These are phyloP conservation scores for Oryzias woworae DNA, from an alignment of 2,113 vertebrate genomes.

Conservation along the genomic window DNA sequence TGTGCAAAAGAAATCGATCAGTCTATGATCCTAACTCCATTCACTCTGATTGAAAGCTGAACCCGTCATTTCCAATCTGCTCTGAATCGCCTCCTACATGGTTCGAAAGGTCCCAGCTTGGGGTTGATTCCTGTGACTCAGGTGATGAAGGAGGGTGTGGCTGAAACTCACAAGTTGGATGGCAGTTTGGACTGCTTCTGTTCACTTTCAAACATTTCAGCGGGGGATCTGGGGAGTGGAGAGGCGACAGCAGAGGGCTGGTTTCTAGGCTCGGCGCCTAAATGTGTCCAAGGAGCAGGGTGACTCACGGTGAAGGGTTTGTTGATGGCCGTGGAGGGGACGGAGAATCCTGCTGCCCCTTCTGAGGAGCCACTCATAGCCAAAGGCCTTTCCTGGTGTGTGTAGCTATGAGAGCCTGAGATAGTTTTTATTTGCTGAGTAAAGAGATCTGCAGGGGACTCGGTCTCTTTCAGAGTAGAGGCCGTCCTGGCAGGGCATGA, in stretches of 20 bases:
- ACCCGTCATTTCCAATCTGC: constrained; percentile 38
- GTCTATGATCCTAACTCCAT: constrained; percentile 32
- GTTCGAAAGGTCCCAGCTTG: constrained; percentile 33
- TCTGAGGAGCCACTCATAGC: constrained; percentile 74
- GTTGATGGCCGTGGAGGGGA: constrained; percentile 72
- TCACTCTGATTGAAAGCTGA: constrained; percentile 56
- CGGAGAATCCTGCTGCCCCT: constrained; percentile 63
- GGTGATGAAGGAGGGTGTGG: constrained; percentile 63
- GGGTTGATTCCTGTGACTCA: constrained; percentile 24
- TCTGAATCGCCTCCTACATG: constrained; percentile 52
- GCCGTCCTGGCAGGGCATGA: constrained; percentile 71
- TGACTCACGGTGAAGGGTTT: constrained; percentile 81
- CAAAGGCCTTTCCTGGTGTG: constrained; percentile 83
- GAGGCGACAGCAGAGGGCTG: constrained; percentile 28
- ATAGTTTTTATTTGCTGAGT: constrained; percentile 92
- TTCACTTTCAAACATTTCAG: constrained; percentile 77
- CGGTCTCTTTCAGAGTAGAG: constrained; percentile 70
- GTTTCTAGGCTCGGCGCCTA: constrained; percentile 80
- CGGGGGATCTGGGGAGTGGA: constrained; percentile 52
- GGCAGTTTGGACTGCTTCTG: constrained; percentile 87
- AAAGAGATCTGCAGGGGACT: constrained; percentile 81
- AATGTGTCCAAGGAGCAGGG: constrained; percentile 84
- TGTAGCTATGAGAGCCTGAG: constrained; percentile 87
- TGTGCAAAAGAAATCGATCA: constrained; percentile 46
- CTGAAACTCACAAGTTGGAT: constrained; percentile 88